Evolutionary conservation across 2,113 vertebrate genomes (phyloP), one percentile per base, ranked within the genome.

Genomic region (Heliornis fulica): DNA sequence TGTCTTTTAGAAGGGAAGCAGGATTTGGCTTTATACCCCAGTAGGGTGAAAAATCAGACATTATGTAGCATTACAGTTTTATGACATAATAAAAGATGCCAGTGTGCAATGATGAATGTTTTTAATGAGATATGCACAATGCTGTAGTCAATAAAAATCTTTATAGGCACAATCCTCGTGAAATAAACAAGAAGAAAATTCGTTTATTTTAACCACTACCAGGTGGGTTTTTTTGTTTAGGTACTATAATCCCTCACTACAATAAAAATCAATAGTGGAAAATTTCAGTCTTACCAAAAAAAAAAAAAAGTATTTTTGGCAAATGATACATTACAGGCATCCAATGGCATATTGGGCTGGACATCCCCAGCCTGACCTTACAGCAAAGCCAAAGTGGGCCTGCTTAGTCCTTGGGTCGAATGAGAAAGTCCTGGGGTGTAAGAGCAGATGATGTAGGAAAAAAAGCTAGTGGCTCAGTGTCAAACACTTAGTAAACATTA

Each of bases 401-500:
- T 50, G 60, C 65, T 15, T 11, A 14, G 17, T n/a, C 6, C 50
- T 83, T 28, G 57, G 53, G 15, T 11, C 45, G 50, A 77, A 83
- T 90, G n/a, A 54, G 51, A 70, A 93, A 48, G 12, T 83, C 80
- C 89, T 66, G 72, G 60, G 51, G 56, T 56, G 21, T 19, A 81
- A 40, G 68, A 71, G 93, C 94, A 93, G 86, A 90, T 93, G 83
- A 86, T 92, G 77, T 1, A 80, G 60, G 61, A 54, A 77, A 90
- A 77, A 90, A 63, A 91, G 45, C 76, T 41, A 75, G 54, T 43
- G 76, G 36, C 90, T 83, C 76, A 34, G 46, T 40, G 57, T 93
- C 59, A 83, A 89, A 89, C 51, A 41, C 86, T 92, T 54, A 51
- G 83, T 54, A 93, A 96, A 89, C 80, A 68, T 95, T 56, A 95